Base-by-base conservation (phyloP, 2,888 invertebrate genomes). In the Caenorhabditis drosophilae region DNA sequence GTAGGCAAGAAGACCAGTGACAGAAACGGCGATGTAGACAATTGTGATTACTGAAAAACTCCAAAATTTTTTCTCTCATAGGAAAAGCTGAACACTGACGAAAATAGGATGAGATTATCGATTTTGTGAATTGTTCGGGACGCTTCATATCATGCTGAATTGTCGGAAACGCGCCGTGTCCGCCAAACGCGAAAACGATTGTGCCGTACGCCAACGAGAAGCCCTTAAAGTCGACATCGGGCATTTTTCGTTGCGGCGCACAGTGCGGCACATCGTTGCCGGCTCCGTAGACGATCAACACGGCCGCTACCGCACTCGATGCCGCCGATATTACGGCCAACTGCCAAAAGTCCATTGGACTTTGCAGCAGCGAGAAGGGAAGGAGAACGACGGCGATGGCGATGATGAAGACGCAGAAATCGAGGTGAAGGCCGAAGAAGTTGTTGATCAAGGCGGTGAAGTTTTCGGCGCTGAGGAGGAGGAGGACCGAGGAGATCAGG, bases 81-180 rank as follows among this genome's bases (percentile, higher is more conserved):
- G 35, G 12, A 3, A 4, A 3, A 26, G 9, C n/a, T 31, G 2
- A 16, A n/a, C 27, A 54, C 67, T 64, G 35, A 70, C 70, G 48
- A 41, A 62, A 46, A 47, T 71, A 71, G 48, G 62, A 62, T 25
- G 53, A 38, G 35, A 71, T 53, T 15, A 71, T 60, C 12, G 68
- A 68, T 47, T 66, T 51, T 23, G 60, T 66, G 48, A 74, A 74
- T n/a, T 62, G 56, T 26, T 59, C 56, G 12, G 73, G 73, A 38
- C 90, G 88, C 62, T 88, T 88, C 93, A 93, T 93, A 84, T 93
- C 93, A 67, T 92, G 90, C 86, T 93, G 93, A 49, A 93, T 89
- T 0, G 93, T 93, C 71, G 93, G 88, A 78, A 93, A 87, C 80
- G 89, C 88, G 0, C 90, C 89, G 6, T 90, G 90, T 2, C 90